Conservation (phyloP, 2,797 vertebrate species). For the Amniataba percoides region DNA sequence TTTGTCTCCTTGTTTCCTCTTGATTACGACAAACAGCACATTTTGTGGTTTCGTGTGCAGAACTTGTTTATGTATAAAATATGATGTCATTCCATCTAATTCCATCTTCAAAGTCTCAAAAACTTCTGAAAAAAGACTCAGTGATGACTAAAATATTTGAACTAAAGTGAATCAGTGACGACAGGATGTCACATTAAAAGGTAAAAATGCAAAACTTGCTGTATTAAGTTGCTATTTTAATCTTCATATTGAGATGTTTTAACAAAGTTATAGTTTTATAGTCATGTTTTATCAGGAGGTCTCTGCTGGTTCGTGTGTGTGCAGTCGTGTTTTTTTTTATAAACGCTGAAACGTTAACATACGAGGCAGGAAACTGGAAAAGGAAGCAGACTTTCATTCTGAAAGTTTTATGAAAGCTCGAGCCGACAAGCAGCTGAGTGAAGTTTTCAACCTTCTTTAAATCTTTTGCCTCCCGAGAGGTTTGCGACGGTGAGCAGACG, state of each 20-base stretch:
- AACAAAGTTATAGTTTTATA: background rate
- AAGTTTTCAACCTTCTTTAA: slow-evolving; percentile 50
- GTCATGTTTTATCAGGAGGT: background rate
- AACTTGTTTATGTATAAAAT: too few relatives aligned
- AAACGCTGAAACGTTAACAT: slow-evolving; percentile 2
- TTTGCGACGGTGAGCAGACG: slow-evolving; percentile 4
- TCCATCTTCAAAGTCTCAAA: background rate
- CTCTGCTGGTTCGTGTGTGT: background rate
- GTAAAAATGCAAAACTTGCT: background rate
- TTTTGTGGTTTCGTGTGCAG: background rate
- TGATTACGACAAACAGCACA: background rate
- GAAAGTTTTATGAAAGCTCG: slow-evolving; percentile 49
- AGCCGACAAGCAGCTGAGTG: slow-evolving; percentile 33
- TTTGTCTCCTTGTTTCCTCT: too few relatives aligned
- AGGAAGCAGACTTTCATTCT: slow-evolving; percentile 28
- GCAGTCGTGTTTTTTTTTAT: background rate
- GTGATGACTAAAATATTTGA: too few relatives aligned
- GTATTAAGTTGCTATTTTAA: background rate
- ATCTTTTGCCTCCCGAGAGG: slow-evolving; percentile 24
- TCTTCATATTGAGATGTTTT: background rate
- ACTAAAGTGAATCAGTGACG: background rate
- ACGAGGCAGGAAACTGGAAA: slow-evolving; percentile 27
- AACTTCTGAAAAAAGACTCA: too few relatives aligned
- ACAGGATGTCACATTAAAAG: background rate
- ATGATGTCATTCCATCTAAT: background rate